These are phyloP conservation scores for Zoanthus solanderi DNA, from an alignment of 92 coral and sea anemone species.

Conservation along the genomic window DNA sequence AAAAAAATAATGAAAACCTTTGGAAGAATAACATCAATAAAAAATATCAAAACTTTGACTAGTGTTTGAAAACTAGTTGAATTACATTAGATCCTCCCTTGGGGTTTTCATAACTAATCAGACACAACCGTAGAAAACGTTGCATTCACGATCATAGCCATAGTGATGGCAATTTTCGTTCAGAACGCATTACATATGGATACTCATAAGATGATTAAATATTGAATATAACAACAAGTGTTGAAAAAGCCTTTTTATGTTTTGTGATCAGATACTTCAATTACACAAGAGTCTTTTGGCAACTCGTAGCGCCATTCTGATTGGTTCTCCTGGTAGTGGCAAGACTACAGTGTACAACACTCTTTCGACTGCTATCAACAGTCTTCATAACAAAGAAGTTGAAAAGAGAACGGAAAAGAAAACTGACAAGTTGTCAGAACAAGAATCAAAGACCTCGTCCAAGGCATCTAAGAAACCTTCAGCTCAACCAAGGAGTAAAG, in stretches of 20 bases:
- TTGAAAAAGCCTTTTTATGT: background rate
- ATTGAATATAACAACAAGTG: background rate
- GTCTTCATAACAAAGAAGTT: slow-evolving; percentile 67
- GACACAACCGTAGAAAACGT: background rate
- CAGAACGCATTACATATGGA: background rate
- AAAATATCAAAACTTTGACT: too few relatives aligned
- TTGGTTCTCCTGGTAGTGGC: slow-evolving; percentile 96
- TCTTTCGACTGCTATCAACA: slow-evolving; percentile 79
- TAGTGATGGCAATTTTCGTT: background rate
- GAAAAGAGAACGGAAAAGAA: slow-evolving; percentile 47
- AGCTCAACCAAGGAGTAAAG: slow-evolving; percentile 16
- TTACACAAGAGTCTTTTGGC: slow-evolving; percentile 78
- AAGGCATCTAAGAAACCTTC: slow-evolving; percentile 19
- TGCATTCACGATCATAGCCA: background rate
- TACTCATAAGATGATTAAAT: background rate
- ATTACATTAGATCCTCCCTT: background rate
- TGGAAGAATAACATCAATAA: too few relatives aligned
- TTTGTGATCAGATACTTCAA: slow-evolving; percentile 79
- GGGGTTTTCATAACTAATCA: background rate
- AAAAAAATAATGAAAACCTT: too few relatives aligned
- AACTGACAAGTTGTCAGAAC: slow-evolving; percentile 19
- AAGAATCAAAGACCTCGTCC: slow-evolving; percentile 38
- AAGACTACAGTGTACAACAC: slow-evolving; percentile 83
- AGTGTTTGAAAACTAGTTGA: background rate
- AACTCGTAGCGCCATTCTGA: slow-evolving; percentile 75